phyloP scores from a whole-genome alignment of 2,797 vertebrate genomes.

The Sebastiscus tertius region DNA sequence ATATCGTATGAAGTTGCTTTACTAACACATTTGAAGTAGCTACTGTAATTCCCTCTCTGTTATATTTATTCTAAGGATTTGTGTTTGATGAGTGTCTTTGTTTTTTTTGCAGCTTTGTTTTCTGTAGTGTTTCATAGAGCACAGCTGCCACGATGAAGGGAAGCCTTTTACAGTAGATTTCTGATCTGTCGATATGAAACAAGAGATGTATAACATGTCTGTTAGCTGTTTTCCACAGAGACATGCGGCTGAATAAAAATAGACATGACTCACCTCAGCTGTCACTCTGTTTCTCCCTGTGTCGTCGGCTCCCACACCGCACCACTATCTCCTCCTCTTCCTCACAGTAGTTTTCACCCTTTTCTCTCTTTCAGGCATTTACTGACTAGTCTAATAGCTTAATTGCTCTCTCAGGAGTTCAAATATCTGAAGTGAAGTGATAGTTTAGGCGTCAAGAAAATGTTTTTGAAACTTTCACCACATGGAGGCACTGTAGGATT shows the following conservation, averaged over 20 bases:
- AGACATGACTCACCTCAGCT: conserved; percentile 78
- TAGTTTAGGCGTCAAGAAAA: not conserved
- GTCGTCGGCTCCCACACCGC: conserved; percentile 30
- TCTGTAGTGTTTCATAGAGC: conserved; percentile 32
- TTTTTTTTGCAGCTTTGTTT: conserved; percentile 48
- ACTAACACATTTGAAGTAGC: conserved; percentile 3
- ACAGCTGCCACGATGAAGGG: not conserved
- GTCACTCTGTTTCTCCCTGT: conserved; percentile 73
- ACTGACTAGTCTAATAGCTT: not conserved
- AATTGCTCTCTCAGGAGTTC: not conserved
- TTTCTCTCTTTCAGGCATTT: not conserved
- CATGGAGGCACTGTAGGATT: conserved; percentile 60
- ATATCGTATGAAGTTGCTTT: not conserved
- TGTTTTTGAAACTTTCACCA: conserved; percentile 42
- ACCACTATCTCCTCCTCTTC: not conserved
- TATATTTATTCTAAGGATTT: conserved; percentile 20
- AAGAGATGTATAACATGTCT: conserved; percentile 45
- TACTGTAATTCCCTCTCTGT: not conserved
- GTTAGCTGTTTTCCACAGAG: conserved; percentile 60
- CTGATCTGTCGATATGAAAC: conserved; percentile 55
- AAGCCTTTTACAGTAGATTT: conserved; percentile 45
- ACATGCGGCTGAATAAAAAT: conserved; percentile 79
- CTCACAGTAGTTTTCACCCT: not conserved
- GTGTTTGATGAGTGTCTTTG: conserved; percentile 28
- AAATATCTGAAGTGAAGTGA: not conserved